Base-by-base conservation (phyloP, 2,888 invertebrate species). In the Heliconius ismenius region DNA sequence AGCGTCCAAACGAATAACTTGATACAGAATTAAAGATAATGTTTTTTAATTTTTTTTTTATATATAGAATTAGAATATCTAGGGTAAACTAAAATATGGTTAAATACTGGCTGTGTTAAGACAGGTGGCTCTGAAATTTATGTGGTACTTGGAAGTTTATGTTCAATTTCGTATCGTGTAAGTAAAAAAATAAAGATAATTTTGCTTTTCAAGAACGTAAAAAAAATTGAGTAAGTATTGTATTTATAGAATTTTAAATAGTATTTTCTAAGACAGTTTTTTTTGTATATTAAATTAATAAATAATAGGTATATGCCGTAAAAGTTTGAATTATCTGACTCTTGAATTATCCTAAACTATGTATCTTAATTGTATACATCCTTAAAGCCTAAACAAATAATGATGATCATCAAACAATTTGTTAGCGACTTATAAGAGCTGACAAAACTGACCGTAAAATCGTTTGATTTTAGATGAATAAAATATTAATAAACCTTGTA, bases 1-100 rank as follows among this genome's bases (percentile, higher is more conserved):
- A 83, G 78, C 81, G 80, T 82, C 78, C 81, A 77, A 78, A 77
- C 63, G 74, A 79, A 72, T 78, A 75, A 78, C 77, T 78, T 65
- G 75, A 78, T 78, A 70, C 43, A 43, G 65, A 73, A 73, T 75
- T 28, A 72, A 72, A 77, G 77, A 77, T 77, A 77, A 75, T 63
- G 72, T 43, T 75, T 54, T 70, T 75, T 62, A 75, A 21, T 74
- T 75, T 73, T 76, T 77, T n/a, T 76, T 49, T 7, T 18, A 43
- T 15, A 18, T 49, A 78, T 74, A 79, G 39, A 72, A 76, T 73
- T 78, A 76, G 73, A 76, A 75, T 75, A 76, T 77, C 75, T 36
- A 69, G 58, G 74, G 72, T 73, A 39, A 49, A 49, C 18, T 49
- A 49, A 62, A 62, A 36, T 73, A 18, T 21, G 39, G 58, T 58